Percentiles rank a stretch among this genome's conserved stretches.
Conservation (phyloP, 2,888 invertebrate species). For the Galerucella nymphaeae region DNA sequence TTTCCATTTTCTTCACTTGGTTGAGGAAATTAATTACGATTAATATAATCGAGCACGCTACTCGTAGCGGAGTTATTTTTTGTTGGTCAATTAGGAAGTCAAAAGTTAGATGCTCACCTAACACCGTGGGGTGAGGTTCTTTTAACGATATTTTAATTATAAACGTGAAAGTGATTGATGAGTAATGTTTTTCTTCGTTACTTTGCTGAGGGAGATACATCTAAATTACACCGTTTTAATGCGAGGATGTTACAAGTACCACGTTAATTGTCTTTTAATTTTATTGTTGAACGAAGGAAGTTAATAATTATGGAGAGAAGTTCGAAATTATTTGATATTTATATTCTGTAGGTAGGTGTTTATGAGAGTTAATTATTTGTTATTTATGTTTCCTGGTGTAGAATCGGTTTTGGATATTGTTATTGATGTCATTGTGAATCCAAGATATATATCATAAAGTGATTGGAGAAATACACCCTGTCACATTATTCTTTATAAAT, state of each 20-base stretch:
- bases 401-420: too few relatives aligned
- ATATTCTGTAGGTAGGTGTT: too few relatives aligned
- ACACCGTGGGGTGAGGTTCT: slow-evolving; percentile 18
- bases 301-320: slow-evolving; percentile 23
- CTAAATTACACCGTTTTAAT: slow-evolving; percentile 31
- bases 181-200: slow-evolving; percentile 22
- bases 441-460: too few relatives aligned
- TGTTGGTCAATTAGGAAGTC: slow-evolving; percentile 31
- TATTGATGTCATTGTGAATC: too few relatives aligned
- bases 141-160: slow-evolving; percentile 37
- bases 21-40: slow-evolving; percentile 2
- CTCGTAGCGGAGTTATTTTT: slow-evolving; percentile 9
- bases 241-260: slow-evolving; percentile 31
- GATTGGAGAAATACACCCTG: too few relatives aligned
- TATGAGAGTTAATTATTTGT: too few relatives aligned
- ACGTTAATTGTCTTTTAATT: slow-evolving; percentile 24
- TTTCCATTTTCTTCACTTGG: background rate
- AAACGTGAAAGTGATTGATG: slow-evolving; percentile 34
- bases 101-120: slow-evolving; percentile 24
- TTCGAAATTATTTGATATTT: too few relatives aligned
- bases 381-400: too few relatives aligned
- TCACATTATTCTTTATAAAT: too few relatives aligned
- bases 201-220: slow-evolving; percentile 18
- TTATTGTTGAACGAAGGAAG: slow-evolving; percentile 26
- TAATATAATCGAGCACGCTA: slow-evolving; percentile 9